These are phyloP conservation scores for Thyatira batis DNA, from an alignment of 2,888 invertebrate genomes.

Conservation along the genomic window DNA sequence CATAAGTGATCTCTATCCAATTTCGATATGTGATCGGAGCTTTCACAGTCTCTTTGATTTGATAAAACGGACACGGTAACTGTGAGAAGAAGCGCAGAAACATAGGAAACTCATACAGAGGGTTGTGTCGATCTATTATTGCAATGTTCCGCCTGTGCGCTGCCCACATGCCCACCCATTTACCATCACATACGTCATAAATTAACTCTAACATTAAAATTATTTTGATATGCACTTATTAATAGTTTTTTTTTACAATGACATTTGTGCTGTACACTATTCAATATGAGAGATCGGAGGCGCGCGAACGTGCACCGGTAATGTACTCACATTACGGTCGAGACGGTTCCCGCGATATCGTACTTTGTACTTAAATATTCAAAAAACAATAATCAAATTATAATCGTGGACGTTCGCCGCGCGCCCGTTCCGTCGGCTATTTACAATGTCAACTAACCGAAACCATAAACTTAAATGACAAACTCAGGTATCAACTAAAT, in stretches of 20 bases:
- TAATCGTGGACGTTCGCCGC: conserved; percentile 41
- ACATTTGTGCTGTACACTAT: conserved; percentile 79
- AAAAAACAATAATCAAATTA: conserved; percentile 38
- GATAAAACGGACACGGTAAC: background rate
- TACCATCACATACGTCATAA: conserved; percentile 54
- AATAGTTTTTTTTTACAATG: conserved; percentile 74
- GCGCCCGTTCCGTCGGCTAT: conserved; percentile 54
- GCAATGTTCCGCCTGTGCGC: conserved; percentile 33
- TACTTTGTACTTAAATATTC: conserved; percentile 60
- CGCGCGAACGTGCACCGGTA: conserved; percentile 36
- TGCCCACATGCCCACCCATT: conserved; percentile 29
- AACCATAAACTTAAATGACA: conserved; percentile 55
- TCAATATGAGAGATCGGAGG: conserved; percentile 39
- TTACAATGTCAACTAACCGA: conserved; percentile 67
- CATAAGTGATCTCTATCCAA: background rate
- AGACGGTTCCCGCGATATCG: conserved; percentile 41
- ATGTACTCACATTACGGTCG: conserved; percentile 41
- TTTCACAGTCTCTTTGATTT: background rate
- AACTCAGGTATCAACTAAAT: conserved; percentile 63
- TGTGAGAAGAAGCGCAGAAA: background rate
- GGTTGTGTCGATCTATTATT: conserved; percentile 1
- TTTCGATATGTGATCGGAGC: conserved; percentile 1
- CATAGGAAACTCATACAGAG: background rate
- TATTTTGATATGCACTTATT: conserved; percentile 80
- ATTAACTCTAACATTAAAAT: conserved; percentile 75